Evolutionary conservation across 2,888 invertebrate genomes (phyloP).

Genomic region (Phragmatobia fuliginosa): DNA sequence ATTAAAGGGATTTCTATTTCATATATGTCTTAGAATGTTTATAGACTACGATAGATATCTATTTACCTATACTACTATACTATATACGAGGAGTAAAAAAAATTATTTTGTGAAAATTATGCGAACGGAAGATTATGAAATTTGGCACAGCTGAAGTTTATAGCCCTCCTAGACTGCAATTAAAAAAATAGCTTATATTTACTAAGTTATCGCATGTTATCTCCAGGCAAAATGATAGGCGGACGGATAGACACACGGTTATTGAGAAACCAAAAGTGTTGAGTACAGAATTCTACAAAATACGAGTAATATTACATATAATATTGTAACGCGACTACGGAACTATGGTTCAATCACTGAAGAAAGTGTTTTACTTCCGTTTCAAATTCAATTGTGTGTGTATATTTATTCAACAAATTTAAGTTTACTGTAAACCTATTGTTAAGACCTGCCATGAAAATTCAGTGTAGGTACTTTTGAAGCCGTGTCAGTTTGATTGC

Average conservation of each 20-base stretch:
- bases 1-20: too few species aligned
- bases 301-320: too few species aligned
- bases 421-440: background rate
- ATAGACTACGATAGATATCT: too few species aligned
- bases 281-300: too few species aligned
- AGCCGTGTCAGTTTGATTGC: slow-evolving; percentile 51
- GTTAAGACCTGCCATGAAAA: slow-evolving; percentile 27
- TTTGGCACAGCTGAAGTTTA: too few species aligned
- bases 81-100: too few species aligned
- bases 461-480: slow-evolving; percentile 42
- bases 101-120: too few species aligned
- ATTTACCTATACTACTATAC: too few species aligned
- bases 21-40: too few species aligned
- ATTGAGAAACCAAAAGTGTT: background rate
- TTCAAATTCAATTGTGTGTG: background rate
- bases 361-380: background rate
- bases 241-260: background rate
- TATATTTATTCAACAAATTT: background rate
- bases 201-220: background rate
- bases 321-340: background rate
- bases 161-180: too few species aligned
- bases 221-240: background rate
- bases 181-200: too few species aligned
- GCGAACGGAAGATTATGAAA: too few species aligned
- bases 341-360: background rate